Percentiles rank a stretch among this genome's conserved stretches.
Evolutionary conservation across 2,113 vertebrate genomes (phyloP).

Genomic region (Alligator mississippiensis): DNA sequence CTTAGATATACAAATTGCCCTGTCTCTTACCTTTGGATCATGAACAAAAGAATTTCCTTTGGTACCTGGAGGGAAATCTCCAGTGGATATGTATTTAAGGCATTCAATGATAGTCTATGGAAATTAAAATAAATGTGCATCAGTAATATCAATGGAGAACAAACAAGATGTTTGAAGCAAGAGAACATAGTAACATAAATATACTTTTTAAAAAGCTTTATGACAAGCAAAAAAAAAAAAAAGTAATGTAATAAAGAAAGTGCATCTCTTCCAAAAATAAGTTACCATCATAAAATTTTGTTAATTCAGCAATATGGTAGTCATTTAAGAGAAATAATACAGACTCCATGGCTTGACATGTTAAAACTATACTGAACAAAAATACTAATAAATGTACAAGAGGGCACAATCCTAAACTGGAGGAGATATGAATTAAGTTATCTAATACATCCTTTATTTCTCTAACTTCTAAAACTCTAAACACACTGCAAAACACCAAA

Average conservation of each 20-base stretch:
- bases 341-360: not conserved
- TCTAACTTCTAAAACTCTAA: not conserved
- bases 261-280: not conserved
- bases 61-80: slow-evolving; percentile 96
- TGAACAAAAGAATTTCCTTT: slow-evolving; percentile 97
- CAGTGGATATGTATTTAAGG: slow-evolving; percentile 92
- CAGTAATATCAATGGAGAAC: not conserved
- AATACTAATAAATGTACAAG: not conserved
- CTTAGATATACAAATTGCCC: not conserved
- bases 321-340: not conserved
- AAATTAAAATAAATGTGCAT: slow-evolving; percentile 39
- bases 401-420: not conserved
- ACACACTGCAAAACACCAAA: not conserved
- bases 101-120: slow-evolving; percentile 97
- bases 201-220: not conserved
- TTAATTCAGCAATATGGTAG: not conserved
- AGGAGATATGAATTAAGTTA: not conserved
- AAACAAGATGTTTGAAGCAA: not conserved
- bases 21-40: slow-evolving; percentile 91
- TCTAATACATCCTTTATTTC: not conserved
- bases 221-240: rapidly evolving
- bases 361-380: not conserved
- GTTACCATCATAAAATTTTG: not conserved
- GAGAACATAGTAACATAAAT: not conserved
- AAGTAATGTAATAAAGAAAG: not conserved